Base-by-base conservation (phyloP, 2,888 invertebrate species). In the Siphlonurus alternatus region DNA sequence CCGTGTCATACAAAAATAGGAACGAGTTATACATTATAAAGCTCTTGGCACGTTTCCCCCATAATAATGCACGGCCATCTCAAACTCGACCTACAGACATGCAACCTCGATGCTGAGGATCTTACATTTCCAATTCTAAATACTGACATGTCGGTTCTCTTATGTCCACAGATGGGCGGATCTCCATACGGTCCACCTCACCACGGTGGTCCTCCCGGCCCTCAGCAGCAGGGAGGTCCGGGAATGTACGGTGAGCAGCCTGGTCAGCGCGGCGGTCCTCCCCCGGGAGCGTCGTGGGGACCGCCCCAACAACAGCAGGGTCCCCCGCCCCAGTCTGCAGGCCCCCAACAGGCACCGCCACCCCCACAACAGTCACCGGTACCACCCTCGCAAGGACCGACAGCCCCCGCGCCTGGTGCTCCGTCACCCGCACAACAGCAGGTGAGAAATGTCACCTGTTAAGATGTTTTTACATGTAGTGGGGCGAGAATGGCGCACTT, bases 261-360 rank as follows among this genome's bases (percentile, higher is more conserved):
- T 64, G 76, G 76, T 61, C 77, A 76, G 69, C 74, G 75, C 61
- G 67, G 68, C 51, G 67, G 66, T 71, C 73, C 62, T 73, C 74
- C 69, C 73, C 73, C 80, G 81, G 65, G 81, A 79, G 63, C 79
- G 79, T 70, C 65, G 75, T 75, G 67, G 78, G 80, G 67, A 75
- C 63, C 65, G 77, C 64, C 78, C 78, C 63, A 77, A 75, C 56
- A 77, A 74, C 18, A 79, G 79, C 70, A 77, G 81, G 56, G 56
- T 56, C 56, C 56, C 22, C 56, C 7, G 20, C n/a, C n/a, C n/a
- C 56, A 56, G n/a, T n/a, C 56, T 7, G 5, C 56, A 7, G n/a
- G 19, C 20, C 56, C 38, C 15, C 38, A 38, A 38, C 38, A 78
- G 62, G 76, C 77, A 69, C 78, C 78, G 63, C 78, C 77, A 60